phyloP scores from a whole-genome alignment of 2,797 vertebrate genomes.

The Synanceia verrucosa region DNA sequence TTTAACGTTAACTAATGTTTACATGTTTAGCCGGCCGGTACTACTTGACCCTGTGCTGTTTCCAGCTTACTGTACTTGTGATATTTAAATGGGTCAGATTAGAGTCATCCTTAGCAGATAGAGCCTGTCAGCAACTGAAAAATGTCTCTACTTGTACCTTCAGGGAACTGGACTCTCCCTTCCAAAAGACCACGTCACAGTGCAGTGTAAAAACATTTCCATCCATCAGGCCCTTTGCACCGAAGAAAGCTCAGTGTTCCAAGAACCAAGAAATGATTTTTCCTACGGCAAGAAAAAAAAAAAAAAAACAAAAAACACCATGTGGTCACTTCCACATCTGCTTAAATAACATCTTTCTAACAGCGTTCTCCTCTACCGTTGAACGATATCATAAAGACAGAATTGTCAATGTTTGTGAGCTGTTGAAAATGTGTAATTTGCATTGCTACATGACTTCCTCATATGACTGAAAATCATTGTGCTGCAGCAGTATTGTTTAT shows the following conservation, averaged over 20 bases:
- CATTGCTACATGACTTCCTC: constrained; percentile 42
- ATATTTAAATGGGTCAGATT: constrained; percentile 46
- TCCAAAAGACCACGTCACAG: constrained; percentile 47
- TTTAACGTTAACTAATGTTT: constrained; percentile 8
- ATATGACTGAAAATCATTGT: constrained; percentile 8
- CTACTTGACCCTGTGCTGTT: constrained; percentile 29
- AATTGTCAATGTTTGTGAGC: not conserved
- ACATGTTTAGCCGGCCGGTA: not conserved
- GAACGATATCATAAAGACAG: not conserved
- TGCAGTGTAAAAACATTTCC: constrained; percentile 36
- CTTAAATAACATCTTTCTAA: not conserved
- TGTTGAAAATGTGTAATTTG: constrained; percentile 12
- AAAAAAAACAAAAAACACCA: not conserved
- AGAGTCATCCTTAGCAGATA: constrained; percentile 56
- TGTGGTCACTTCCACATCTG: not conserved
- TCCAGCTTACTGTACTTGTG: constrained; percentile 21
- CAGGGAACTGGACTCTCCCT: constrained; percentile 42
- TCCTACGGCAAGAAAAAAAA: not conserved
- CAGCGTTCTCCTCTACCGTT: not conserved
- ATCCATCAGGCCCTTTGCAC: constrained; percentile 24
- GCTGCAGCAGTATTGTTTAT: not conserved
- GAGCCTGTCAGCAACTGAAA: constrained; percentile 51
- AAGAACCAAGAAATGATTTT: not conserved
- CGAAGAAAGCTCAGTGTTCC: not conserved
- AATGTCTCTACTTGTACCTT: constrained; percentile 36